phyloP scores from a whole-genome alignment of 2,888 invertebrate species.

The Amiota communis region DNA sequence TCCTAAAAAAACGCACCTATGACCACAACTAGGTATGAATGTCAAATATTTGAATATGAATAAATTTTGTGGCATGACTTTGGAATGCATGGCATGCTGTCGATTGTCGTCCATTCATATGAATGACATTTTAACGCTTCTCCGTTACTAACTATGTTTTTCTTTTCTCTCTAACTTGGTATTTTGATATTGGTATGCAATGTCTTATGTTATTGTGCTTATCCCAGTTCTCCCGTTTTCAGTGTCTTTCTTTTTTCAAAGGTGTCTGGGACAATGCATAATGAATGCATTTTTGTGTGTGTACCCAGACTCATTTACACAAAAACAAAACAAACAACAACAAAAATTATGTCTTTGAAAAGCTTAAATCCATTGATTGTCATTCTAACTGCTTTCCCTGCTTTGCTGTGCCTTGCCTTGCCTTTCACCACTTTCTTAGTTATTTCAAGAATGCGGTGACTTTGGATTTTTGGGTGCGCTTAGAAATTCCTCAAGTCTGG shows the following conservation, averaged over 20 bases:
- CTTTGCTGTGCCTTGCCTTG: too few species aligned
- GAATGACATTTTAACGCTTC: not conserved
- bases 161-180: not conserved
- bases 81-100: conserved; percentile 17
- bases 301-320: conserved; percentile 7
- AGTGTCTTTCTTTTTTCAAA: not conserved
- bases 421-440: not conserved
- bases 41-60: conserved; percentile 13
- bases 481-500: not conserved
- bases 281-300: conserved; percentile 16
- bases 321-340: not conserved
- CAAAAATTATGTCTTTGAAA: too few species aligned
- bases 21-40: too few species aligned
- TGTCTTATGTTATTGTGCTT: conserved; percentile 6
- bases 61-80: not conserved
- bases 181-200: not conserved
- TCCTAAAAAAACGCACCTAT: too few species aligned
- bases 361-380: too few species aligned
- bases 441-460: conserved; percentile 16
- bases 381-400: too few species aligned
- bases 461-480: not conserved
- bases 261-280: conserved; percentile 24
- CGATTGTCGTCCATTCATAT: not conserved
- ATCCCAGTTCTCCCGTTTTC: not conserved
- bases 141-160: not conserved